Evolutionary conservation across 2,888 invertebrate genomes (phyloP), one percentile per base, ranked within the genome.

Genomic region (Chydorus sphaericus): DNA sequence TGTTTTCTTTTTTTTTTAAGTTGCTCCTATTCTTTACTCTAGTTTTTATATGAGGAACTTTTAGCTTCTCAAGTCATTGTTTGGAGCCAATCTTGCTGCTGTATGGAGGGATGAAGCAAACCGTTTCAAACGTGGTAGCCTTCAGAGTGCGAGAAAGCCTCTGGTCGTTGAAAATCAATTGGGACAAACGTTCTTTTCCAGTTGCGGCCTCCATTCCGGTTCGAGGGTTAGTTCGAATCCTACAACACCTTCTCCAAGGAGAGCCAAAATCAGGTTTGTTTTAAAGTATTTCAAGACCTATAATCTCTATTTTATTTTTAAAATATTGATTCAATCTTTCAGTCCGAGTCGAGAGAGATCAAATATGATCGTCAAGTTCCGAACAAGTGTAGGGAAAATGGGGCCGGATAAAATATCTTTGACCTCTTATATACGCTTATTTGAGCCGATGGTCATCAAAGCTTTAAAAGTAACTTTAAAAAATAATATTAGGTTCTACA

Each of bases 381-480:
- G 75, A 44, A 76, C 73, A 67, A 72, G 64, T 49, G 63, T 72
- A 5, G 28, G 28, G 5, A 66, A 69, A 1, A 70, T 71, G 36
- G 71, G 70, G 66, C 61, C 73, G 0, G 78, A 78, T 66, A 76
- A 79, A 68, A 71, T 73, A 59, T 70, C 78, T 48, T 73, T 84
- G 62, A 82, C 85, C 62, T 78, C 83, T 61, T 87, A 90, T 69
- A 93, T 96, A 60, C 78, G 91, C 63, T 75, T 94, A 64, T 94
- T 96, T 72, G 94, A 96, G 69, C 90, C 92, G 0, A 82, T 94
- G 70, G 94, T 96, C 57, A 92, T 96, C 66, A 87, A 89, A 70
- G 84, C 92, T 59, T 74, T 93, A 64, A 89, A 85, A 77, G 85
- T 85, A 67, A 68, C 62, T 39, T 33, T 49, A 10, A 10, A 7